phyloP scores from a whole-genome alignment of 2,113 vertebrate genomes.

The Rhea americana region DNA sequence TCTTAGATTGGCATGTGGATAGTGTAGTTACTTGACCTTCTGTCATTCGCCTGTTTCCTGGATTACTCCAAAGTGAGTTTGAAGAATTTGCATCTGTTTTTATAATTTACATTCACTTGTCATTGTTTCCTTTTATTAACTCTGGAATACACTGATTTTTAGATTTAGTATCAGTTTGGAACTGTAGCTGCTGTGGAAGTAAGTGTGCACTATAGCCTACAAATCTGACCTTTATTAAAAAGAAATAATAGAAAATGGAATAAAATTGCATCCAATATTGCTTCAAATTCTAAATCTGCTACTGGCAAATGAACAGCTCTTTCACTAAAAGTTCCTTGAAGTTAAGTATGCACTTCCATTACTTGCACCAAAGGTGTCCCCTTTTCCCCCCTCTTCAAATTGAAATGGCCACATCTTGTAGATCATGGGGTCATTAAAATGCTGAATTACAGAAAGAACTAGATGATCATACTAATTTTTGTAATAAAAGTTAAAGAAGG shows the following conservation, averaged over 20 bases:
- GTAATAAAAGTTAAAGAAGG: not conserved
- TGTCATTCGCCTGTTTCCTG: not conserved
- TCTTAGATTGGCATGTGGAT: not conserved
- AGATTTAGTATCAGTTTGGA: not conserved
- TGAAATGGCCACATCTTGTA: not conserved
- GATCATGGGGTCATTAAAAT: not conserved
- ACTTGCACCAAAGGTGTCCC: not conserved
- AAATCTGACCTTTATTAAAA: not conserved
- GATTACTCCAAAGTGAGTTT: not conserved
- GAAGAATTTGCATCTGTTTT: not conserved
- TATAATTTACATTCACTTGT: not conserved
- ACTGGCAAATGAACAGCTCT: not conserved
- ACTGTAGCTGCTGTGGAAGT: not conserved
- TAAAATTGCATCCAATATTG: not conserved
- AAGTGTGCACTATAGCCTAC: not conserved
- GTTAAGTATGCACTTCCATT: not conserved
- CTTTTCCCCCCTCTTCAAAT: not conserved
- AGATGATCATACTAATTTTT: not conserved
- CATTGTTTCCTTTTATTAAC: not conserved
- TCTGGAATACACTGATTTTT: not conserved
- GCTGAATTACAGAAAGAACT: not conserved
- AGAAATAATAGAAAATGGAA: not conserved
- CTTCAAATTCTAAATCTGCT: not conserved
- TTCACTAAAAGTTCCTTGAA: not conserved
- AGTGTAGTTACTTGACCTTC: not conserved